Conservation (phyloP, 2,888 invertebrate species). For the Synanthedon andrenaeformis region DNA sequence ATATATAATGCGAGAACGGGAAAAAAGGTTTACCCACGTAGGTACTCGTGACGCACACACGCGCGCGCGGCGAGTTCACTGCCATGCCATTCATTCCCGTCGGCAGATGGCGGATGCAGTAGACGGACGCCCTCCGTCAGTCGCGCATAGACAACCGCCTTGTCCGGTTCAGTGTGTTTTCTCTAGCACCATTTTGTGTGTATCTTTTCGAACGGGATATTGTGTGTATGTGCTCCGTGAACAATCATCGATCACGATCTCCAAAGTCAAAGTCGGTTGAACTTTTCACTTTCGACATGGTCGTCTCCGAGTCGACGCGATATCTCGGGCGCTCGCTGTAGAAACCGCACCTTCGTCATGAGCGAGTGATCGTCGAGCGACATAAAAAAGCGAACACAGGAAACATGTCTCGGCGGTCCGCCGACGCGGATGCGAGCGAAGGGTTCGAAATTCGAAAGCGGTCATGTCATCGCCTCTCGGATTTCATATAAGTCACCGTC, state of each 20-base stretch:
- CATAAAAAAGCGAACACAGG: conserved; percentile 65
- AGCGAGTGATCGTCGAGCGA: conserved; percentile 67
- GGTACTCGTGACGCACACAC: conserved; percentile 34
- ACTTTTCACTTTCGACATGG: conserved; percentile 63
- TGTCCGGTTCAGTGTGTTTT: conserved; percentile 51
- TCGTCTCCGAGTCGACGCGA: conserved; percentile 59
- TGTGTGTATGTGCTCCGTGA: conserved; percentile 67
- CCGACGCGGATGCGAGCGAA: conserved; percentile 63
- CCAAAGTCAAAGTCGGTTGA: conserved; percentile 34
- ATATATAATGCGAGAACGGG: conserved; percentile 8
- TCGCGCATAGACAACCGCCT: conserved; percentile 64
- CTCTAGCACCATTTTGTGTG: conserved; percentile 66
- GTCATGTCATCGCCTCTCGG: conserved; percentile 69
- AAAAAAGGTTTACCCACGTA: conserved; percentile 54
- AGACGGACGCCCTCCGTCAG: conserved; percentile 56
- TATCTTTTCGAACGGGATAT: conserved; percentile 66
- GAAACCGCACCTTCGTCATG: conserved; percentile 69
- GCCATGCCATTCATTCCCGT: conserved; percentile 65
- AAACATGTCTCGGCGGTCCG: conserved; percentile 69
- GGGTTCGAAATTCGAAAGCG: conserved; percentile 71
- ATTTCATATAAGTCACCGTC: conserved; percentile 64
- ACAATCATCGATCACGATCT: conserved; percentile 48
- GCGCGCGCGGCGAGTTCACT: conserved; percentile 43
- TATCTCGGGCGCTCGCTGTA: conserved; percentile 58
- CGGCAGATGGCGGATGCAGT: conserved; percentile 71